Evolutionary conservation across 2,113 vertebrate genomes (phyloP).

Genomic region (Prietella phreatophila): DNA sequence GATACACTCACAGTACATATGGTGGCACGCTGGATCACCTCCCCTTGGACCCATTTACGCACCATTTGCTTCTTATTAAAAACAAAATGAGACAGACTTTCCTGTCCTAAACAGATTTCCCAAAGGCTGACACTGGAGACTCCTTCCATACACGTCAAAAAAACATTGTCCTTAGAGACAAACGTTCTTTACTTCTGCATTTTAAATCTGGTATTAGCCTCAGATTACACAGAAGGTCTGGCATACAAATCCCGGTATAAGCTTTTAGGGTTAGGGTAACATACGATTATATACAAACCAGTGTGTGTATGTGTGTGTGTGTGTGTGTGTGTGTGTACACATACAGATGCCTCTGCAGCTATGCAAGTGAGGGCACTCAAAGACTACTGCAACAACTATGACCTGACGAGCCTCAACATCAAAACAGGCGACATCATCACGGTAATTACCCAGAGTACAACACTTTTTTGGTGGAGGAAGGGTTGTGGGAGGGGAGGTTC

Average conservation of each 20-base stretch:
- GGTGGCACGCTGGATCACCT: neutral
- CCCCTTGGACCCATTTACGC: neutral
- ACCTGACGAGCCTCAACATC: conserved; percentile 97
- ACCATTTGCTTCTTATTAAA: neutral
- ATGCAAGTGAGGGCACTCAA: conserved; percentile 94
- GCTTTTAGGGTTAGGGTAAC: neutral
- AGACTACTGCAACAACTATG: conserved; percentile 99
- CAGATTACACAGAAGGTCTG: neutral
- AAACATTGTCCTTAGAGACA: too few species aligned
- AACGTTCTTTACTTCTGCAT: too few species aligned
- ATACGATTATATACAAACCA: neutral
- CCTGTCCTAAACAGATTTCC: too few species aligned
- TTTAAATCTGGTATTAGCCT: too few species aligned
- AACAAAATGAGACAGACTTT: too few species aligned
- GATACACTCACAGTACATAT: neutral
- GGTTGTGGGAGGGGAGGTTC: too few species aligned
- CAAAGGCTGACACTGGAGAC: neutral
- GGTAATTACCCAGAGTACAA: conserved; percentile 67
- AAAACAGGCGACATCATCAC: conserved; percentile 96
- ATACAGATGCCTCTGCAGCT: conserved; percentile 88
- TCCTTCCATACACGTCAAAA: neutral
- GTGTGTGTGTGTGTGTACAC: conserved; percentile 44
- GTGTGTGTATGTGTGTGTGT: conserved; percentile 3
- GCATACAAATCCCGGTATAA: neutral
- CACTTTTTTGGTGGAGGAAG: neutral